Conservation (phyloP, 1,140 invertebrate species). For the Hypsibius dujardini region DNA sequence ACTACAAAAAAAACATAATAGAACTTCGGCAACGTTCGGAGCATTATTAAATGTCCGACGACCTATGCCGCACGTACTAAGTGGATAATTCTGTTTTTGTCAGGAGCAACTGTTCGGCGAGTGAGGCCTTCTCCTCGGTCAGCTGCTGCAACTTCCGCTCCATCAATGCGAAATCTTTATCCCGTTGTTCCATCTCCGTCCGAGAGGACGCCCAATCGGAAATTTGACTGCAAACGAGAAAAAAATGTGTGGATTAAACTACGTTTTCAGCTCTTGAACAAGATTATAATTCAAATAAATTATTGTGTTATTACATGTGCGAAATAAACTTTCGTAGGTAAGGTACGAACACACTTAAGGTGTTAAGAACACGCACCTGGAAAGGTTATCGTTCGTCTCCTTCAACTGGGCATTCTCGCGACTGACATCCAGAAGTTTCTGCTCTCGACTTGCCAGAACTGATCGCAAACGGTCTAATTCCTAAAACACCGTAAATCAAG, state of each 20-base stretch:
- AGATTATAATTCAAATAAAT: too few relatives aligned
- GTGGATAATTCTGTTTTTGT: constrained; percentile 27
- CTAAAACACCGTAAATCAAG: constrained; percentile 27
- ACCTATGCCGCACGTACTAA: neutral
- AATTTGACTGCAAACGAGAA: constrained; percentile 38
- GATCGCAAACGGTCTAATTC: constrained; percentile 67
- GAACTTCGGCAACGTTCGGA: too few relatives aligned
- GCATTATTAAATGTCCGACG: too few relatives aligned
- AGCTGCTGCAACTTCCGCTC: constrained; percentile 76
- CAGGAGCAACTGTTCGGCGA: constrained; percentile 50
- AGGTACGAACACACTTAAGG: too few relatives aligned
- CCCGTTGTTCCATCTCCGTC: constrained; percentile 55
- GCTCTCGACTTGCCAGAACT: constrained; percentile 66
- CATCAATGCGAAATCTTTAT: constrained; percentile 61
- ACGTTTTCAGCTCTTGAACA: too few relatives aligned
- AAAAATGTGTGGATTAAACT: neutral
- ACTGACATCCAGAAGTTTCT: constrained; percentile 67
- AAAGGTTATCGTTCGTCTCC: constrained; percentile 57
- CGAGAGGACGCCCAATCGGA: constrained; percentile 39
- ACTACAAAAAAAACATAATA: constrained; percentile 19
- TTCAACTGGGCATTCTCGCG: constrained; percentile 63
- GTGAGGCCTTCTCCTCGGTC: constrained; percentile 49
- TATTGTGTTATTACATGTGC: too few relatives aligned
- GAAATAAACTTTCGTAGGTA: too few relatives aligned
- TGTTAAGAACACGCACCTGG: constrained; percentile 34